Conservation (phyloP, 2,797 vertebrate species). For the Astyanax mexicanus region DNA sequence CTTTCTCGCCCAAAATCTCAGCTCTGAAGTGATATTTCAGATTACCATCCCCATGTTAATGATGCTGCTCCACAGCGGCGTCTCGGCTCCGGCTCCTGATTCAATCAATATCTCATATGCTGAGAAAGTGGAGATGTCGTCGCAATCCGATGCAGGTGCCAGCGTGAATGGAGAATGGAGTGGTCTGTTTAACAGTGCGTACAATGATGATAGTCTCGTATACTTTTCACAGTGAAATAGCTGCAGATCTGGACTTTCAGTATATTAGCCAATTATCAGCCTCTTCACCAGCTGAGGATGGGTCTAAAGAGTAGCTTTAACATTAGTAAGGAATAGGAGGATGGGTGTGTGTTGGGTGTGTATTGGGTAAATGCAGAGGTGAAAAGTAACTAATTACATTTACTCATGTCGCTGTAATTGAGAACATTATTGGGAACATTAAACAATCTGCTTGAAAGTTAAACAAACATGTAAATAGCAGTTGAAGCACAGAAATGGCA, state of each 20-base stretch:
- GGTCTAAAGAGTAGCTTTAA: not conserved
- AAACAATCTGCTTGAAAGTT: no score
- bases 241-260: not conserved
- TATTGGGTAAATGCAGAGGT: no score
- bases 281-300: not conserved
- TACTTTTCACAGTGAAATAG: not conserved
- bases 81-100: conserved; percentile 28
- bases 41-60: conserved; percentile 42
- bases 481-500: no score
- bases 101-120: conserved; percentile 39
- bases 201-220: not conserved
- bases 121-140: not conserved
- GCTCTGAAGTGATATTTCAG: conserved; percentile 33
- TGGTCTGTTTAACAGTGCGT: not conserved
- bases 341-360: no score
- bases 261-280: not conserved
- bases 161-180: conserved; percentile 6
- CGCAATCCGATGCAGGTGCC: not conserved
- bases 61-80: conserved; percentile 25
- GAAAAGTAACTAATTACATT: no score
- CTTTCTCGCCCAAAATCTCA: conserved; percentile 33
- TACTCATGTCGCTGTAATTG: no score
- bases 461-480: no score
- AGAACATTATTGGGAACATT: no score
- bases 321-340: not conserved